Base-by-base conservation (phyloP, 1,140 invertebrate genomes). In the Listronotus bonariensis region DNA sequence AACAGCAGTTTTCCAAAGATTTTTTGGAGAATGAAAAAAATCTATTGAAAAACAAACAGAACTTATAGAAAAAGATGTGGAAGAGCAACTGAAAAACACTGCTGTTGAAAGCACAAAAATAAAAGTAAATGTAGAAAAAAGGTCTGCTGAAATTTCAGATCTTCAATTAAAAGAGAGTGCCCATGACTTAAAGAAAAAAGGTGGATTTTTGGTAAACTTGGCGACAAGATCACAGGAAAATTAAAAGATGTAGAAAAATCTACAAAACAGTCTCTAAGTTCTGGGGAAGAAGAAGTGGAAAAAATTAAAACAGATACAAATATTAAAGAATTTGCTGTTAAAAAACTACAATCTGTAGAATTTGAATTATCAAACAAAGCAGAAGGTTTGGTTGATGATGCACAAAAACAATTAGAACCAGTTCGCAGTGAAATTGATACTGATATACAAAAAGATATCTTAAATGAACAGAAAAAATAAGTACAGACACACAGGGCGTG, bases 201-300 rank as follows among this genome's bases (percentile, higher is more conserved):
- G 55, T 41, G 38, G 65, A 31, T 65, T 65, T 52, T 66, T 36
- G 32, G 32, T 11, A 68, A 68, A 65, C 18, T 68, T n/a, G 59
- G 58, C 41, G 65, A 66, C 11, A 60, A 65, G 31, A 14, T 63
- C 3, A 41, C 42, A n/a, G 65, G 56, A 53, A 68, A 62, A 66
- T 36, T 53, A 8, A 62, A 68, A 49, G 52, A 58, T n/a, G 34
- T 42, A 38, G 45, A 62, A 43, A 63, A 67, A 67, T 34, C 40
- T 3, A 36, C 17, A 14, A 67, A 55, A 26, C 31, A 36, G 1
- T 10, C 34, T 41, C n/a, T 34, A 36, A 42, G 14, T 45, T 15
- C 54, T 49, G 57, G 32, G 46, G 48, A n/a, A 11, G 41, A 52
- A 10, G 46, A 66, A n/a, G 10, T 60, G 9, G 12, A 2, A 34